Percentiles rank a stretch among this genome's conserved stretches.
phyloP scores from a whole-genome alignment of 2,113 vertebrate genomes.

The Maccullochella peelii region DNA sequence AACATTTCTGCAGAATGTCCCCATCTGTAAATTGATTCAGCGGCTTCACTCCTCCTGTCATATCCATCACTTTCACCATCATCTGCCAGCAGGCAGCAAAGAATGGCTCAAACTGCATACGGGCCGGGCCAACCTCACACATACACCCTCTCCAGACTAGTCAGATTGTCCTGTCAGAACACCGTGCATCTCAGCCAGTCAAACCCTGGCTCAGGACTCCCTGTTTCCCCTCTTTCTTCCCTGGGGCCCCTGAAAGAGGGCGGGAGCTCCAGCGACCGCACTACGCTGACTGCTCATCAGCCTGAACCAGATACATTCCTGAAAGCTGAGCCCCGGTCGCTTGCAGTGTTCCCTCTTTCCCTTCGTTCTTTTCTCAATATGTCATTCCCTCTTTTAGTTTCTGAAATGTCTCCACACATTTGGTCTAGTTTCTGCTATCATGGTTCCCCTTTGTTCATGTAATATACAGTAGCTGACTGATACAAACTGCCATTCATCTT shows the following conservation, averaged over 20 bases:
- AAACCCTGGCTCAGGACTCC: constrained; percentile 60
- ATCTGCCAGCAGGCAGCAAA: constrained; percentile 43
- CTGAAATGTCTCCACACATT: constrained; percentile 7
- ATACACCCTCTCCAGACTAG: constrained; percentile 16
- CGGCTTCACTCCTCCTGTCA: constrained; percentile 61
- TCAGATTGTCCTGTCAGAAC: constrained; percentile 39
- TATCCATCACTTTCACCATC: constrained; percentile 62
- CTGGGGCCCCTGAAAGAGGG: constrained; percentile 78
- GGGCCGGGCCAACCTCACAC: constrained; percentile 40
- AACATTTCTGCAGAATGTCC: constrained; percentile 35
- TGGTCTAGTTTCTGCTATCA: background rate
- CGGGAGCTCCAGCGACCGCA: constrained; percentile 79
- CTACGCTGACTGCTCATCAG: constrained; percentile 76
- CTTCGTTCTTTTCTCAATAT: constrained; percentile 61
- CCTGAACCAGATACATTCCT: constrained; percentile 85
- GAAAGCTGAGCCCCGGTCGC: constrained; percentile 80
- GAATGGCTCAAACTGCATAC: constrained; percentile 7
- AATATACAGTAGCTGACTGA: background rate
- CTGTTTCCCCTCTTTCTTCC: constrained; percentile 73
- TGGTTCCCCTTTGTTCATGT: constrained; percentile 6
- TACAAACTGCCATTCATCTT: background rate
- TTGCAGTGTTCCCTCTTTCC: constrained; percentile 67
- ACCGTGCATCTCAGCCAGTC: constrained; percentile 46
- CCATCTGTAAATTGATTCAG: constrained; percentile 63
- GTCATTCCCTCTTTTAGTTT: constrained; percentile 54